phyloP scores from a whole-genome alignment of 1,140 invertebrate genomes.

The Sinella curviseta region DNA sequence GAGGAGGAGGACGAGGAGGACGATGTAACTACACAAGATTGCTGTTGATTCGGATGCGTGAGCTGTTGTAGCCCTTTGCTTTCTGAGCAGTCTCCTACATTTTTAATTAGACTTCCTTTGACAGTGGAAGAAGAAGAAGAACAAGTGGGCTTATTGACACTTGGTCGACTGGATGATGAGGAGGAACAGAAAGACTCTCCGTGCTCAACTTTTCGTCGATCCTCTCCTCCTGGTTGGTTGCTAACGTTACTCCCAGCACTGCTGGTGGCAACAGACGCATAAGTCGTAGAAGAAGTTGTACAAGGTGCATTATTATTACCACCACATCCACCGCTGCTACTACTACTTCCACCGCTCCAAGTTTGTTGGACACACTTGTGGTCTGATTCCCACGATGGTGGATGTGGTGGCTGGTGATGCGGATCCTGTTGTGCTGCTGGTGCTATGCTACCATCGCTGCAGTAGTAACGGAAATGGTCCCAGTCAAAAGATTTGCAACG shows the following conservation, averaged over 20 bases:
- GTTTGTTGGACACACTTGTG: not conserved
- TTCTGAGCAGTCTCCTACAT: not conserved
- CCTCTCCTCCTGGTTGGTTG: not conserved
- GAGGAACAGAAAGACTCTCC: not conserved
- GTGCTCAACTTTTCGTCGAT: too few relatives aligned
- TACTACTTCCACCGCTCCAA: too few relatives aligned
- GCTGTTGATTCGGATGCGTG: not conserved
- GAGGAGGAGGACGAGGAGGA: not conserved
- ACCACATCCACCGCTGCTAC: too few relatives aligned
- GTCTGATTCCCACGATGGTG: not conserved
- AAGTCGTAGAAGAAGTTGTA: not conserved
- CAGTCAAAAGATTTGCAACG: slow-evolving; percentile 45
- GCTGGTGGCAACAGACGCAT: not conserved
- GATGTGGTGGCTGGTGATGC: not conserved
- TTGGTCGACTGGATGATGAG: not conserved
- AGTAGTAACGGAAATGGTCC: slow-evolving; percentile 22
- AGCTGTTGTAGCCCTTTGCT: too few relatives aligned
- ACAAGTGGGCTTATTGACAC: slow-evolving; percentile 7
- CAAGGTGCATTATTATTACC: not conserved
- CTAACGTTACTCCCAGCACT: not conserved
- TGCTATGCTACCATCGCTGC: not conserved
- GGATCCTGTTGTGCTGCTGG: too few relatives aligned
- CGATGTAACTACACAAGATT: not conserved
- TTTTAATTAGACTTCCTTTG: slow-evolving; percentile 6
- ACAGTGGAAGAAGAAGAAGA: too few relatives aligned